Evolutionary conservation across 2,113 vertebrate genomes (phyloP).

Genomic region (Theristicus caerulescens): DNA sequence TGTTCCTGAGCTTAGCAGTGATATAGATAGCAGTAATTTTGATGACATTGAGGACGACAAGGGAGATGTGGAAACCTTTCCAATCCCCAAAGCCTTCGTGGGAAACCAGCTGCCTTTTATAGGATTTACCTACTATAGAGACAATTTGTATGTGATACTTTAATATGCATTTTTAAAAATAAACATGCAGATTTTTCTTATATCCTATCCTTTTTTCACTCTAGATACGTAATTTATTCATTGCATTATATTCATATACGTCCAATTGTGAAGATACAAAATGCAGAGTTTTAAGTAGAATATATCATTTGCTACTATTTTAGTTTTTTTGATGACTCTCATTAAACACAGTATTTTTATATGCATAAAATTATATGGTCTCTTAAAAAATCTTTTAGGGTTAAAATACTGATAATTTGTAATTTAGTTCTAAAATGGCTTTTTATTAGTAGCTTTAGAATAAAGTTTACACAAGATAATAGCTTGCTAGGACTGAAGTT

Average conservation of each 20-base stretch:
- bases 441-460: not conserved
- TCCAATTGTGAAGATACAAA: not conserved
- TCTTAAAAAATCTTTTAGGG: not conserved
- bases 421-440: not conserved
- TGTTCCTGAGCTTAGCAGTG: conserved; percentile 96
- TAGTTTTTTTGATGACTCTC: not conserved
- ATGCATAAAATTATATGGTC: not conserved
- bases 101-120: conserved; percentile 98
- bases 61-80: conserved; percentile 96
- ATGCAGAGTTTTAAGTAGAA: not conserved
- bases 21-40: conserved; percentile 98
- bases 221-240: not conserved
- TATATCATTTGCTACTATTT: not conserved
- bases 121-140: conserved; percentile 98
- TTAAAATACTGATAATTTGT: not conserved
- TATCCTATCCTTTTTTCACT: not conserved
- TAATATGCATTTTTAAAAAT: not conserved
- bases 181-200: not conserved
- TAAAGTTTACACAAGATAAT: not conserved
- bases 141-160: conserved; percentile 87
- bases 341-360: not conserved
- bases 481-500: not conserved
- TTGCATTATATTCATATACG: not conserved
- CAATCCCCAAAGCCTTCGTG: conserved; percentile 94
- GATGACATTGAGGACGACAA: conserved; percentile 98